Conservation (phyloP, 2,888 invertebrate species). For the Pristionchus entomophagus region DNA sequence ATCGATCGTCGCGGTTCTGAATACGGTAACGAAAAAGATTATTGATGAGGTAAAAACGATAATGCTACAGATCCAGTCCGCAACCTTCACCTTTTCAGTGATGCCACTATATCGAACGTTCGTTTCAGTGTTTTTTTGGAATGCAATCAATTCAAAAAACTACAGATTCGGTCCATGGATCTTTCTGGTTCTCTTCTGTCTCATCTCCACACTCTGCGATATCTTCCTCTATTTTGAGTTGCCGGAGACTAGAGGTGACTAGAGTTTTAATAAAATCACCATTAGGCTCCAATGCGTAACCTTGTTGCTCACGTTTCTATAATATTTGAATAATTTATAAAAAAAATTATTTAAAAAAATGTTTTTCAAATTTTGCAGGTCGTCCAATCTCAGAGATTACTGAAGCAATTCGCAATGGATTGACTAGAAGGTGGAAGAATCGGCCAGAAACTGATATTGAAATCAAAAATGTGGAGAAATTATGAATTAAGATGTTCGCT, state of each 20-base stretch:
- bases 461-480: too few relatives aligned
- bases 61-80: background rate
- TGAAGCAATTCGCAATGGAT: background rate
- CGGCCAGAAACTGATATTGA: too few relatives aligned
- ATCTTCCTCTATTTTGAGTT: background rate
- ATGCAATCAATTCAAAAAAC: too few relatives aligned
- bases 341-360: too few relatives aligned
- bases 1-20: background rate
- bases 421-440: too few relatives aligned
- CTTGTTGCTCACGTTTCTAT: too few relatives aligned
- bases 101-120: background rate
- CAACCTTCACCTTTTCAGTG: background rate
- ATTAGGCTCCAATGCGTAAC: too few relatives aligned
- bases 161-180: conserved; percentile 5
- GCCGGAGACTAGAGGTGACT: background rate
- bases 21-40: background rate
- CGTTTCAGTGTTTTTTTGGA: background rate
- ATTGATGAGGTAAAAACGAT: background rate
- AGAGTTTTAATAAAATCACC: background rate
- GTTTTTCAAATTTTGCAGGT: background rate
- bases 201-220: background rate
- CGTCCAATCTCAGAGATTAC: background rate
- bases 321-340: too few relatives aligned
- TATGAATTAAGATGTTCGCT: too few relatives aligned
- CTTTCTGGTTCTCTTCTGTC: background rate